These are phyloP conservation scores for Chrysomela aeneicollis DNA, from an alignment of 2,888 invertebrate species.

Conservation along the genomic window DNA sequence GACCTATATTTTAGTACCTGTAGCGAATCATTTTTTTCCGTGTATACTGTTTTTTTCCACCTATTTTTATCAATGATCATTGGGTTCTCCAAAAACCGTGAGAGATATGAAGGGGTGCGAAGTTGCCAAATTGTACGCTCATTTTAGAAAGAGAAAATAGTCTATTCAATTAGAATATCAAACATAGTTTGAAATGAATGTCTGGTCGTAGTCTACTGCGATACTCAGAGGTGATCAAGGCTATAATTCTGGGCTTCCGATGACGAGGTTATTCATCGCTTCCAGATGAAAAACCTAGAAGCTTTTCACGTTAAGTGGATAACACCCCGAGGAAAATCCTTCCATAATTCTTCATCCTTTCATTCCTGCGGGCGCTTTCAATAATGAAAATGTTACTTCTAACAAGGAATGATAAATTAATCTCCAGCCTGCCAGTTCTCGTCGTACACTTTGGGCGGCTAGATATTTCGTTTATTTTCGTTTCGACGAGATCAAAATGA, in stretches of 20 bases:
- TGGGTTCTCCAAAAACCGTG: no score
- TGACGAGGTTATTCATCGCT: background rate
- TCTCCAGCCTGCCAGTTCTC: background rate
- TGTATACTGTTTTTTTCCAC: no score
- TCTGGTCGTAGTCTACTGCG: no score
- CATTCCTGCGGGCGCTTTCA: slow-evolving; percentile 3
- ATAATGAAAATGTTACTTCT: slow-evolving; percentile 1
- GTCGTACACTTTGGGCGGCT: background rate
- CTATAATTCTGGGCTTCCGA: background rate
- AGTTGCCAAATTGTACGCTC: no score
- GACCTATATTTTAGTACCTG: no score
- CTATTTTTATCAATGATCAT: no score
- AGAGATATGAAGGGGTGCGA: no score
- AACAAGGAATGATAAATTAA: slow-evolving; percentile 5
- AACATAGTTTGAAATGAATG: no score
- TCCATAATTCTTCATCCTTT: background rate
- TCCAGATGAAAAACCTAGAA: background rate
- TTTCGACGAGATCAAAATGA: slow-evolving; percentile 5
- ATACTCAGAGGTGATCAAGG: background rate
- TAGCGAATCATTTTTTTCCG: no score
- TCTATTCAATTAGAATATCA: no score
- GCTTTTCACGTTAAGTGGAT: slow-evolving; percentile 3
- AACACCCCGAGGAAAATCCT: background rate
- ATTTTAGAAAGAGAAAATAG: no score
- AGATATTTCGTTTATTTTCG: background rate